Base-by-base conservation (phyloP, 2,113 vertebrate species). In the Psilopsiagon aurifrons region DNA sequence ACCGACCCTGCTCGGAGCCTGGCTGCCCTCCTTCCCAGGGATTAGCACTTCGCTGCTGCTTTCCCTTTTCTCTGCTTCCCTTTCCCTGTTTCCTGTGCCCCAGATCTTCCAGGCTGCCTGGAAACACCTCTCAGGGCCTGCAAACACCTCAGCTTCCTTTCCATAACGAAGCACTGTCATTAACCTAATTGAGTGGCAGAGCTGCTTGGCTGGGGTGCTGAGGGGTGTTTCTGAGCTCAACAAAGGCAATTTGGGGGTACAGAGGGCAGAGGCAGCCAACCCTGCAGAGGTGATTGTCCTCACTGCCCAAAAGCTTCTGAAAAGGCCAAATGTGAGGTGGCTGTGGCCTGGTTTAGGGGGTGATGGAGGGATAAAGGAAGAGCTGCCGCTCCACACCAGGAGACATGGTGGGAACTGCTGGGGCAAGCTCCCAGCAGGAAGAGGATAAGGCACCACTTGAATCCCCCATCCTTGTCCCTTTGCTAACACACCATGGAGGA, bases 111-210 rank as follows among this genome's bases (percentile, higher is more conserved):
- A 1, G 23, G 62, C 33, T 67, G 66, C 66, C 89, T 51, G 88
- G 27, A 62, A 80, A 81, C 0, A 12, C 31, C 46, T 77, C 88
- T 52, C 59, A 20, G 73, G 1, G 0, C 80, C 33, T 2, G 15
- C 49, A 8, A 51, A 47, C 55, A 54, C 63, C 51, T 91, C 85
- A 44, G 57, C 64, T 0, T 1, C 64, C 47, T 37, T 24, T 52
- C 66, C 25, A 0, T 41, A 91, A 86, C 1, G 13, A 86, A 81
- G 69, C 23, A 4, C 11, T 12, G 19, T 74, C 77, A 41, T 94
- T 94, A 96, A 84, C 77, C 90, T 93, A 80, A 94, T 94, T 91
- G 93, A 81, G 78, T 3, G 66, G 49, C 73, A 43, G 83, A 74
- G 41, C 44, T 29, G 79, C 76, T 86, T 2, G 1, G 46, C 1